Evolutionary conservation across 2,888 invertebrate genomes (phyloP).

Genomic region (Drosophila meridiana): DNA sequence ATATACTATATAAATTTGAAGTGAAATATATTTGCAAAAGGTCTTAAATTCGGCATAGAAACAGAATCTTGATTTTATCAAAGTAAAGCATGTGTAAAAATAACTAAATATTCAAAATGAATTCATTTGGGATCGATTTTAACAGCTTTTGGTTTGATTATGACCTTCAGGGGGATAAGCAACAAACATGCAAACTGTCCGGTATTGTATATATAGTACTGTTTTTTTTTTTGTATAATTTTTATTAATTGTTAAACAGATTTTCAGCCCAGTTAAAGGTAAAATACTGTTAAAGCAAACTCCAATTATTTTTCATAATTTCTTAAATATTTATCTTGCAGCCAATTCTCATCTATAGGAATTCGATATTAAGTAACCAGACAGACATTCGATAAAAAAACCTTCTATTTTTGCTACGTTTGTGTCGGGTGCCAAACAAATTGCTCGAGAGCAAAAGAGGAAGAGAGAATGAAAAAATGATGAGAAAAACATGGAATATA

Average conservation of each 20-base stretch:
- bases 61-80: too few relatives aligned
- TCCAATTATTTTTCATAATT: neutral
- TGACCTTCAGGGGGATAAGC: too few relatives aligned
- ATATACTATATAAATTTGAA: too few relatives aligned
- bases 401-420: neutral
- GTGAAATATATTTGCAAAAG: too few relatives aligned
- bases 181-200: too few relatives aligned
- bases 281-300: neutral
- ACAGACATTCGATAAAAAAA: neutral
- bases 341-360: neutral
- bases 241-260: neutral
- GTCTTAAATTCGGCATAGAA: too few relatives aligned
- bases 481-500: constrained; percentile 33
- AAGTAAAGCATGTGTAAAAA: too few relatives aligned
- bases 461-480: constrained; percentile 26
- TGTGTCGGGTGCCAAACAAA: constrained; percentile 11
- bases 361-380: neutral
- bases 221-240: too few relatives aligned
- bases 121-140: too few relatives aligned
- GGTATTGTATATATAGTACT: too few relatives aligned
- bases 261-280: neutral
- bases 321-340: neutral
- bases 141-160: too few relatives aligned
- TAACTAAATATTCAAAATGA: too few relatives aligned
- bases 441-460: neutral